A percentile compares a stretch with the other conserved stretches of the same genome.
These are phyloP conservation scores for Onychostoma macrolepis DNA, from an alignment of 2,113 vertebrate species.

Conservation along the genomic window DNA sequence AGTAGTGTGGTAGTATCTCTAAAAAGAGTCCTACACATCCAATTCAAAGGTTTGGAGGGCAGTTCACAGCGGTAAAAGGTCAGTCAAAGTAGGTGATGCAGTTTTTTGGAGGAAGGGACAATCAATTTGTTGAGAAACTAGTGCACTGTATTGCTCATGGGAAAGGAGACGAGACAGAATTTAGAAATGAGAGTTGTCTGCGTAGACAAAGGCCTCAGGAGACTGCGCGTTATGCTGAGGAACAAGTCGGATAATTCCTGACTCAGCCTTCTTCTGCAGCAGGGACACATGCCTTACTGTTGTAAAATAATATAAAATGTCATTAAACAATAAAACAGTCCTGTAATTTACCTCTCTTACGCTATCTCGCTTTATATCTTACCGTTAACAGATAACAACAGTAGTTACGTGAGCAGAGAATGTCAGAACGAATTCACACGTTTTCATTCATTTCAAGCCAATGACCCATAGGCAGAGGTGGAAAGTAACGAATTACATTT, in stretches of 20 bases:
- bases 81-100: background rate
- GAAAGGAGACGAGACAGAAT: conserved; percentile 17
- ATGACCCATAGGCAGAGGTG: too few species aligned
- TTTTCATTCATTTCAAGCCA: background rate
- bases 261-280: background rate
- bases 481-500: too few species aligned
- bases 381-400: background rate
- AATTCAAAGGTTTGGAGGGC: background rate
- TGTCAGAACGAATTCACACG: background rate
- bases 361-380: background rate
- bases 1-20: background rate
- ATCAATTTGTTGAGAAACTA: conserved; percentile 45
- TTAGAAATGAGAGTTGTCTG: conserved; percentile 32
- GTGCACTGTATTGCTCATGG: background rate
- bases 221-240: background rate
- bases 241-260: background rate
- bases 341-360: background rate
- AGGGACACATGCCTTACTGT: background rate
- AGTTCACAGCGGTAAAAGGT: conserved; percentile 1
- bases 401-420: background rate
- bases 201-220: background rate
- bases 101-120: conserved; percentile 4
- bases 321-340: conserved; percentile 2
- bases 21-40: background rate
- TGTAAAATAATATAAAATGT: background rate